A percentile compares a stretch with the other conserved stretches of the same genome.
Conservation (phyloP, 2,797 vertebrate genomes). For the Lepilemur septentrionalis region DNA sequence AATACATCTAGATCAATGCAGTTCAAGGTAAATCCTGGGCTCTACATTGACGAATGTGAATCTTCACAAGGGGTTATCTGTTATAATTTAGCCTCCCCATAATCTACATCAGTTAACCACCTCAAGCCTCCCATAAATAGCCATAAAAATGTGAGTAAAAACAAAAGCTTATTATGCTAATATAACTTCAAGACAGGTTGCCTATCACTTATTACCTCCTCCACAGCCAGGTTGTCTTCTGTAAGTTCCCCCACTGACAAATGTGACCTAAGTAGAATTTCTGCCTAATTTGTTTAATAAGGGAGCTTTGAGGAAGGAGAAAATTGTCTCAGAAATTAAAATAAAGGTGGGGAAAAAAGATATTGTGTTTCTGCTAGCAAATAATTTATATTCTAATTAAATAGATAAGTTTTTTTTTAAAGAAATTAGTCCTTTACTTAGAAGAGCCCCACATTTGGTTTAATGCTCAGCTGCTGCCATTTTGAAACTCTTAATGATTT, state of each 20-base stretch:
- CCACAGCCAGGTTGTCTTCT: not conserved
- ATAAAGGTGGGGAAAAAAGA: not conserved
- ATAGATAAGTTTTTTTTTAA: not conserved
- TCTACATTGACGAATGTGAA: not conserved
- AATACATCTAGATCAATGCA: not conserved
- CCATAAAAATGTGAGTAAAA: not conserved
- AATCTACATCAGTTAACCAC: not conserved
- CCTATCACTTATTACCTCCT: not conserved
- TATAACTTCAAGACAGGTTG: not conserved
- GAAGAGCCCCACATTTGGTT: not conserved
- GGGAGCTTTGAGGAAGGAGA: not conserved
- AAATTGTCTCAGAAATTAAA: not conserved
- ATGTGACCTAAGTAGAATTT: not conserved
- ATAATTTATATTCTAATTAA: not conserved
- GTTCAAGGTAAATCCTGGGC: not conserved
- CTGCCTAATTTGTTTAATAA: not conserved
- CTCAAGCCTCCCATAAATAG: not conserved
- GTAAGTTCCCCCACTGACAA: not conserved
- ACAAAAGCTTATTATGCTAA: not conserved
- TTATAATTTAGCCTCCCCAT: not conserved
- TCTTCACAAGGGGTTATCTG: not conserved
- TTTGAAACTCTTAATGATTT: not conserved
- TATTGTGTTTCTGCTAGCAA: not conserved
- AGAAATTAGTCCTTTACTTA: not conserved
- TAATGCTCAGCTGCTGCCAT: not conserved